Base-by-base conservation (phyloP, 1,140 invertebrate genomes). In the Trypoxylus dichotomus region DNA sequence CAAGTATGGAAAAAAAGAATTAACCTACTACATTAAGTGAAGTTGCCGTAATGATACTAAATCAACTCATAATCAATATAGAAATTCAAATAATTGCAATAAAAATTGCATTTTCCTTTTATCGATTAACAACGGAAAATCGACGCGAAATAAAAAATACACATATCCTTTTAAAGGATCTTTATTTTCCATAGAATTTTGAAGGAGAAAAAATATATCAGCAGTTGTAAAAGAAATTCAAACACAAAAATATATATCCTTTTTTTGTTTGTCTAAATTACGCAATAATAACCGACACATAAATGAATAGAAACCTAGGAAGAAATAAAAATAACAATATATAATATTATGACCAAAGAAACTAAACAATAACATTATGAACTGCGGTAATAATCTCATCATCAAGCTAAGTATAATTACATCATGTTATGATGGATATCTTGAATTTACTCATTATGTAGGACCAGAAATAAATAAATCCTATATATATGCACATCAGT, bases 391-490 rank as follows among this genome's bases (percentile, higher is more conserved):
- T 19, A 15, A 54, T 54, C 47, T n/a, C 47, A 1, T 54, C 47
- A 54, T 54, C 47, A 54, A 54, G 47, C 47, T 54, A 54, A 54
- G 15, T 54, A 54, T 54, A 54, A 54, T 54, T 54, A 54, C 47
- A 54, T 54, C 47, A 54, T 54, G 15, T 19, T 54, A 54, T 19
- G 15, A 54, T 54, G 13, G 47, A 54, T 54, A 54, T 54, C 15
- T n/a, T 54, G 19, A 54, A 54, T 54, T n/a, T 54, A 54, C 47
- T 54, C 47, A 19, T 54, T 68, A 68, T 68, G 27, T 24, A 68
- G 60, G 60, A 68, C 60, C 60, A 68, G 60, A 74, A 74, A 74
- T 74, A 74, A 74, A 74, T 74, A 74, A 74, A 74, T 74, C 60
- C 60, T 68, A 68, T 27, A 29, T 74, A 74, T 41, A 74, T 74